Conservation (phyloP, 2,888 invertebrate genomes). For the Patella caerulea region DNA sequence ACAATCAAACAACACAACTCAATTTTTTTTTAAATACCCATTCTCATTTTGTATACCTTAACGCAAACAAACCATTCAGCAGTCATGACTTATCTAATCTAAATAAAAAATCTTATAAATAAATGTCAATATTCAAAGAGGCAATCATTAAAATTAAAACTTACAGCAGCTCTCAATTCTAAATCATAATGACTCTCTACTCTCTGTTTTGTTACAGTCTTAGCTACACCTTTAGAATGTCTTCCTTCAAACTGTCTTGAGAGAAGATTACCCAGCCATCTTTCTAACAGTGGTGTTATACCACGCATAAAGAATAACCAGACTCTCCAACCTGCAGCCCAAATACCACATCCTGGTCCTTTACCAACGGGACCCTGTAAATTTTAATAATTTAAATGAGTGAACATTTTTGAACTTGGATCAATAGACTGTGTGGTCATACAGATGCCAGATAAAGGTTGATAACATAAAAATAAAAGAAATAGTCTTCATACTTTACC, state of each 20-base stretch:
- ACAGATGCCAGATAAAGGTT: too few relatives aligned
- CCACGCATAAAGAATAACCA: slow-evolving; percentile 99
- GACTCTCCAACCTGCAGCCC: slow-evolving; percentile 99
- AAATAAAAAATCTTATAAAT: too few relatives aligned
- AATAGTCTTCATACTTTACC: too few relatives aligned
- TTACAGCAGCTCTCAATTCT: slow-evolving; percentile 93
- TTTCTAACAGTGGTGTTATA: slow-evolving; percentile 95
- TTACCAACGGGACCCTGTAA: slow-evolving; percentile 94
- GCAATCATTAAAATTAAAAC: slow-evolving; percentile 28
- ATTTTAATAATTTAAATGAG: neutral
- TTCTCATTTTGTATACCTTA: neutral
- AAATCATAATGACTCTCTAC: slow-evolving; percentile 99
- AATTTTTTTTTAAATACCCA: neutral
- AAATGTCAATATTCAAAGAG: too few relatives aligned
- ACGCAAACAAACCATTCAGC: too few relatives aligned
- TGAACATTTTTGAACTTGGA: too few relatives aligned
- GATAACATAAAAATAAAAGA: too few relatives aligned
- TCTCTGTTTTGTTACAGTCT: slow-evolving; percentile 99
- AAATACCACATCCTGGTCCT: slow-evolving; percentile 98
- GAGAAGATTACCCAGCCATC: slow-evolving; percentile 99
- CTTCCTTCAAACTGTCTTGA: slow-evolving; percentile 99
- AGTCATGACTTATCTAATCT: too few relatives aligned
- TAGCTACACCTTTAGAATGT: slow-evolving; percentile 99
- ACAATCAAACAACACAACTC: too few relatives aligned
- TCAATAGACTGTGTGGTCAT: too few relatives aligned